Percentiles rank a stretch among this genome's conserved stretches.
Evolutionary conservation across 2,797 vertebrate genomes (phyloP).

Genomic region (Sciurus carolinensis): DNA sequence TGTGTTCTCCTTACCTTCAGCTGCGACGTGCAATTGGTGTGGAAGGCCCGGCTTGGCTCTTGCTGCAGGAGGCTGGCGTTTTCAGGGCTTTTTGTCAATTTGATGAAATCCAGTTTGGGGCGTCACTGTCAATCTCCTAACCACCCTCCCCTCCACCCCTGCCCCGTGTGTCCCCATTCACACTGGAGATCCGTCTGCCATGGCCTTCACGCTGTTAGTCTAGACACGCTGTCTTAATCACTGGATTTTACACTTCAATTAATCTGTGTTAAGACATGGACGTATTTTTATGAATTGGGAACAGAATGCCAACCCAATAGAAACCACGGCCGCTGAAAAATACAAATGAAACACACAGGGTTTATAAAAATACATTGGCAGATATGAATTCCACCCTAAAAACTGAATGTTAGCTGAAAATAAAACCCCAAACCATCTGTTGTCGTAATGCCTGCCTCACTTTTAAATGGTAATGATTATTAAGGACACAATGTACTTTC

Average conservation of each 20-base stretch:
- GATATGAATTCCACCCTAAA: background rate
- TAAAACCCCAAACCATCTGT: constrained; percentile 64
- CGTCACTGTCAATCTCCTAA: background rate
- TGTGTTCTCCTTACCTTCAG: background rate
- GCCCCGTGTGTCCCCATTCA: background rate
- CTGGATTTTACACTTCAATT: background rate
- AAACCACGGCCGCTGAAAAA: background rate
- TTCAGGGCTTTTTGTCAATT: background rate
- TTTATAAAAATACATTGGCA: background rate
- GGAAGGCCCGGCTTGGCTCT: background rate
- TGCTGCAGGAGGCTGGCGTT: background rate
- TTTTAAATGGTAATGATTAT: constrained; percentile 53
- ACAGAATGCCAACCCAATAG: background rate
- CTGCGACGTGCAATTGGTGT: background rate
- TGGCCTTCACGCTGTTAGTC: background rate
- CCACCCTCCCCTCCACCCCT: background rate
- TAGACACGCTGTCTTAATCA: background rate
- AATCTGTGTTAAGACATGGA: background rate
- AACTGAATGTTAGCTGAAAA: background rate
- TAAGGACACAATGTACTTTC: constrained; percentile 44
- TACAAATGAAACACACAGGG: background rate
- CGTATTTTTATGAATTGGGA: constrained; percentile 16
- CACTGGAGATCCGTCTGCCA: rapidly evolving
- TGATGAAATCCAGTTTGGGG: background rate
- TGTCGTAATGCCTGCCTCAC: background rate